These are phyloP conservation scores for Harpegnathos saltator DNA, from an alignment of 1,140 invertebrate species.

Conservation along the genomic window DNA sequence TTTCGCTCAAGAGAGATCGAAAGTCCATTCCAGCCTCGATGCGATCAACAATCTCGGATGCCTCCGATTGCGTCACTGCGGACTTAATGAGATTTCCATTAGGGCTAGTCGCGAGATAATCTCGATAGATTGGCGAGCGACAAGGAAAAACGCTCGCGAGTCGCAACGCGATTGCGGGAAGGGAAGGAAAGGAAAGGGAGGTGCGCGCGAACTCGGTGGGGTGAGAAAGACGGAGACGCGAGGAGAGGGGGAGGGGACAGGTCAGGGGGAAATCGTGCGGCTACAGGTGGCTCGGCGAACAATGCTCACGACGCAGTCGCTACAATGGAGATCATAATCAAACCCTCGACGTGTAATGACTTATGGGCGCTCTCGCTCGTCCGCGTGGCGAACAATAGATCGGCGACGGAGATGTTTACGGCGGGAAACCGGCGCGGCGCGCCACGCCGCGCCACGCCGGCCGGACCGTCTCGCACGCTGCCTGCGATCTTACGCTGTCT, in stretches of 20 bases:
- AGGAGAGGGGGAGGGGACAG: neutral
- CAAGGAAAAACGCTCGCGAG: too few relatives aligned
- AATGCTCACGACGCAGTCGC: slow-evolving; percentile 78
- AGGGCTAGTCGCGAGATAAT: too few relatives aligned
- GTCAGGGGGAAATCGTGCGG: slow-evolving; percentile 2
- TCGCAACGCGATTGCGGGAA: too few relatives aligned
- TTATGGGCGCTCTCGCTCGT: slow-evolving; percentile 75
- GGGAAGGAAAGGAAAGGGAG: too few relatives aligned
- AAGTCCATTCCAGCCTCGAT: too few relatives aligned
- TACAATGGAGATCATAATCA: slow-evolving; percentile 82
- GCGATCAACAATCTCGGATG: too few relatives aligned
- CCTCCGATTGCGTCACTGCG: too few relatives aligned
- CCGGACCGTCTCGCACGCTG: slow-evolving; percentile 33
- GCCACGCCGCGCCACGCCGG: too few relatives aligned
- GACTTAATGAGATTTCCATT: too few relatives aligned
- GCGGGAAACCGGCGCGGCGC: slow-evolving; percentile 67
- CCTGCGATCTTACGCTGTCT: slow-evolving; percentile 34
- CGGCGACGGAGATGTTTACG: slow-evolving; percentile 75
- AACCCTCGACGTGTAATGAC: slow-evolving; percentile 80
- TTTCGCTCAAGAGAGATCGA: too few relatives aligned
- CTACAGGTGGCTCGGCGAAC: slow-evolving; percentile 75
- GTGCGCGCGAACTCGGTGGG: too few relatives aligned
- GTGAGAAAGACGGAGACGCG: neutral
- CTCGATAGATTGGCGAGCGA: neutral
- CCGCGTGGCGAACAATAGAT: slow-evolving; percentile 78